Conservation (phyloP, 2,888 invertebrate genomes). For the Drosophila multiciliata region DNA sequence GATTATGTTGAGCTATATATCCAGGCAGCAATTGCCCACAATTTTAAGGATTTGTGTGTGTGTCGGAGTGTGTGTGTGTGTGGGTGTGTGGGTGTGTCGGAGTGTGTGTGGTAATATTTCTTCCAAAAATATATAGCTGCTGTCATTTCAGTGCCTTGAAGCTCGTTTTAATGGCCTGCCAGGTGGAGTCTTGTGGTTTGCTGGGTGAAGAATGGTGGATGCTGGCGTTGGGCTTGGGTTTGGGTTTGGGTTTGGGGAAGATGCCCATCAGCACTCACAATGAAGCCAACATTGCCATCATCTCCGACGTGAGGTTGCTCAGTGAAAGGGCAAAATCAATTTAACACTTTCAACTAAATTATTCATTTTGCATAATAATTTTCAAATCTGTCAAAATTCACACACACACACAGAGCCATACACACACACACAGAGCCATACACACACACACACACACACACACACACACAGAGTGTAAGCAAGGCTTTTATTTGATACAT, state of each 20-base stretch:
- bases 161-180: constrained; percentile 58
- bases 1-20: constrained; percentile 24
- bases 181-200: constrained; percentile 35
- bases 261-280: constrained; percentile 55
- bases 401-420: constrained; percentile 46
- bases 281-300: constrained; percentile 56
- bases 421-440: constrained; percentile 45
- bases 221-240: background rate
- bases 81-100: background rate
- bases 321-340: constrained; percentile 81
- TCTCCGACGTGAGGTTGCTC: constrained; percentile 47
- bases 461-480: constrained; percentile 34
- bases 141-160: constrained; percentile 37
- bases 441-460: constrained; percentile 40
- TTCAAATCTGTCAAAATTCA: constrained; percentile 82
- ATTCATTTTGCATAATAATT: constrained; percentile 83
- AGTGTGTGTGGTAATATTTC: constrained; percentile 24
- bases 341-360: constrained; percentile 82
- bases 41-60: constrained; percentile 4
- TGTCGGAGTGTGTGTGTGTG: background rate
- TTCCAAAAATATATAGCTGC: constrained; percentile 39
- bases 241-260: constrained; percentile 25
- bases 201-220: background rate
- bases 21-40: constrained; percentile 24
- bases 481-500: constrained; percentile 65